These are phyloP conservation scores for Axea sp. DNA, from an alignment of 2,888 invertebrate species.

Conservation along the genomic window DNA sequence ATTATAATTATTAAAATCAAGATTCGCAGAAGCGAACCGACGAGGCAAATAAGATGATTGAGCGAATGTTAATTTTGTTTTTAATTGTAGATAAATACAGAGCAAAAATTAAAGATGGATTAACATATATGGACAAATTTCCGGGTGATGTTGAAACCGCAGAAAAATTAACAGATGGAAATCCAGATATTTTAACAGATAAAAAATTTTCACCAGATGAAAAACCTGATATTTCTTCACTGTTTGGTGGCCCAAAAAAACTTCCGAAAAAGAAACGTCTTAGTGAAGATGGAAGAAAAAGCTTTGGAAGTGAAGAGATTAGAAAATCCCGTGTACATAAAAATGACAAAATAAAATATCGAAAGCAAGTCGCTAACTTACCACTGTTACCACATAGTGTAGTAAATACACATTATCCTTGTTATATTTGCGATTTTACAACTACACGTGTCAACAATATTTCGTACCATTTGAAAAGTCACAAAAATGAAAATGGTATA, in stretches of 20 bases:
- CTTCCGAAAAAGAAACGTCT: slow-evolving; percentile 75
- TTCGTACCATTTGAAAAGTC: slow-evolving; percentile 86
- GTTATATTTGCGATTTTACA: slow-evolving; percentile 84
- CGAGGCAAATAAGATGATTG: too few relatives aligned
- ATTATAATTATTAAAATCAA: too few relatives aligned
- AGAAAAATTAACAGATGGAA: slow-evolving; percentile 86
- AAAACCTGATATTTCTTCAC: slow-evolving; percentile 80
- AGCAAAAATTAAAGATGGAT: slow-evolving; percentile 82
- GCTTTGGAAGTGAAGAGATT: slow-evolving; percentile 64
- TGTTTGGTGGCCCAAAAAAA: slow-evolving; percentile 81
- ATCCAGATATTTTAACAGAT: slow-evolving; percentile 84
- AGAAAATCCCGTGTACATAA: slow-evolving; percentile 79
- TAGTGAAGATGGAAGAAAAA: slow-evolving; percentile 68
- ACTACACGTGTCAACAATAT: slow-evolving; percentile 87
- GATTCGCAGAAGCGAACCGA: too few relatives aligned
- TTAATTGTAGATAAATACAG: slow-evolving; percentile 82
- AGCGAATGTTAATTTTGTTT: neutral
- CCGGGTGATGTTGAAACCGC: slow-evolving; percentile 88
- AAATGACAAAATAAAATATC: slow-evolving; percentile 83
- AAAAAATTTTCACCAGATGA: slow-evolving; percentile 81
- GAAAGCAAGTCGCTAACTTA: slow-evolving; percentile 80
- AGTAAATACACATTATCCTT: slow-evolving; percentile 80
- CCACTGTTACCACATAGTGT: slow-evolving; percentile 68
- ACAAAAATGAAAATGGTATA: slow-evolving; percentile 71
- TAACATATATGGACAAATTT: slow-evolving; percentile 87